Evolutionary conservation across 2,113 vertebrate species (phyloP).

Genomic region (Proterorhinus semilunaris): DNA sequence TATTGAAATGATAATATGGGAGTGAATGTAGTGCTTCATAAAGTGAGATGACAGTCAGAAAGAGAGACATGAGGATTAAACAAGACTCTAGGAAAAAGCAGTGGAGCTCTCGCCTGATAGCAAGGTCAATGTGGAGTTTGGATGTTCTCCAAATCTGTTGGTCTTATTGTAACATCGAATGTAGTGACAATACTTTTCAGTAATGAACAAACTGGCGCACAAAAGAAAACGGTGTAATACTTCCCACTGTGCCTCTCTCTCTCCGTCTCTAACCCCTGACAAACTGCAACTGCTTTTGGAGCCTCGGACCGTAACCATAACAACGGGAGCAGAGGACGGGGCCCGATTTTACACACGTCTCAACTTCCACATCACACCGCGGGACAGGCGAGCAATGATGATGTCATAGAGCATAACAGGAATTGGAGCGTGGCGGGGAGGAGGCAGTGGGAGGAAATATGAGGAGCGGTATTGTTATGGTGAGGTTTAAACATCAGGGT

Average conservation of each 20-base stretch:
- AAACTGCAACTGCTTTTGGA: slow-evolving; percentile 35
- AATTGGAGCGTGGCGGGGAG: neutral
- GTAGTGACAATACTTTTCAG: no score
- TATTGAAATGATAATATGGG: neutral
- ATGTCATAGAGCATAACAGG: slow-evolving; percentile 51
- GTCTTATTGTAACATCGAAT: no score
- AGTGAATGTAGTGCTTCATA: neutral
- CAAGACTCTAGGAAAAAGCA: neutral
- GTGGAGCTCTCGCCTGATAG: no score
- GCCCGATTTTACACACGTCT: slow-evolving; percentile 60
- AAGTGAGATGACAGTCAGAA: neutral
- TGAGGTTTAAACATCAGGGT: neutral
- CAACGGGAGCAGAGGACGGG: neutral
- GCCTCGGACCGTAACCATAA: slow-evolving; percentile 20
- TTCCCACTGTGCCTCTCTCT: neutral
- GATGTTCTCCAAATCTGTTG: no score
- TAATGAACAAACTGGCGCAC: neutral
- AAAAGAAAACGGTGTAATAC: neutral
- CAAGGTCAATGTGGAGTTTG: no score
- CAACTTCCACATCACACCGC: slow-evolving; percentile 63
- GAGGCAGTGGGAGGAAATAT: neutral
- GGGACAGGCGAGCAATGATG: slow-evolving; percentile 57
- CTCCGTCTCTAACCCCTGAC: neutral
- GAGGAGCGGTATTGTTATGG: neutral
- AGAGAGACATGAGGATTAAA: neutral